Base-by-base conservation (phyloP, 2,888 invertebrate genomes). In the Pogonocherus hispidulus region DNA sequence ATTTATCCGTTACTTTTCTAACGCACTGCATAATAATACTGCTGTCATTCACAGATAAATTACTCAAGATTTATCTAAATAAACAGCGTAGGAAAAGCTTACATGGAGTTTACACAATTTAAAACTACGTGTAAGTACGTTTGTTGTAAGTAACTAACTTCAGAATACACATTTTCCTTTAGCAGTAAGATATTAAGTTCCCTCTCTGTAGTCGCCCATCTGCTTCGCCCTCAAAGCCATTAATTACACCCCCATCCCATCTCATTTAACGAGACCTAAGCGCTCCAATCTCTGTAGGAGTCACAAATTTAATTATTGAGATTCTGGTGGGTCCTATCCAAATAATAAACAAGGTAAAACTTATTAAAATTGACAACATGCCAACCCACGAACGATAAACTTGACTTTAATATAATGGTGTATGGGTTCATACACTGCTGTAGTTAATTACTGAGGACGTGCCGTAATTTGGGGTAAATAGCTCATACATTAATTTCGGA, bases 291-390 rank as follows among this genome's bases (percentile, higher is more conserved):
- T 27, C 59, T 35, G 47, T 27, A 20, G 59, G 47, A 59, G 32
- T 59, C 47, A 32, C 59, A 59, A 59, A 59, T 59, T 32, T 59
- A 59, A 59, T 59, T 59, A 59, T 32, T 16, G 47, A 32, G 19
- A 47, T 59, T 35, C 47, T 59, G 47, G 11, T 16, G 47, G 46
- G 35, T 27, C 47, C 19, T 35, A 18, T 14, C 23, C 14, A 57
- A 23, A 44, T 44, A 44, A 49, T 14, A 41, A 41, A 41, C 41
- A 41, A 41, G 41, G 32, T 47, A 16, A 16, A 59, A 32, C 46
- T 27, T 46, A 57, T 44, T 46, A 57, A 56, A 57, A 44, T 41
- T 32, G 27, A 41, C 20, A n/a, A 55, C 20, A 41, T 23, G 6
- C 20, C 32, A 52, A 35, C 23, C 4, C 14, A 52, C 49, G 9